phyloP scores from a whole-genome alignment of 1,140 invertebrate species.

The Euwallacea similis region DNA sequence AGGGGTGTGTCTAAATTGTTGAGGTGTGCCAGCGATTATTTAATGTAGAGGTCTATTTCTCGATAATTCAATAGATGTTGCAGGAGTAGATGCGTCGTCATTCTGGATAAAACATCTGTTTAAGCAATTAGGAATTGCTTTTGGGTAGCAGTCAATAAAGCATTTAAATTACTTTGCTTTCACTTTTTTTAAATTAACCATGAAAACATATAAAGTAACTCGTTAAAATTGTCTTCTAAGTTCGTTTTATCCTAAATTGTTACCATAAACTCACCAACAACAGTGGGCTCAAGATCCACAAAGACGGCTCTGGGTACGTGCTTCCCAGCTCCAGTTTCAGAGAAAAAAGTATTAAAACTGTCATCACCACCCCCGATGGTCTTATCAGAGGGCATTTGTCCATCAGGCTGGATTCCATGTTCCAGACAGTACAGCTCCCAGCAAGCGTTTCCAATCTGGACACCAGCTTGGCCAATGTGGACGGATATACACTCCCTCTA shows the following conservation, averaged over 20 bases:
- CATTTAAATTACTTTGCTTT: background rate
- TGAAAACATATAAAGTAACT: background rate
- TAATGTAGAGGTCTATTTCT: too few species aligned
- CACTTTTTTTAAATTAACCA: background rate
- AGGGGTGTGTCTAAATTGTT: too few species aligned
- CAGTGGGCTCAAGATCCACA: conserved; percentile 74
- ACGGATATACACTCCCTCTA: conserved; percentile 84
- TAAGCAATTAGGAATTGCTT: background rate
- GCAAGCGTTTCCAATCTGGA: conserved; percentile 86
- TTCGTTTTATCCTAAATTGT: background rate
- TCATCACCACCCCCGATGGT: conserved; percentile 70
- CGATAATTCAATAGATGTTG: too few species aligned
- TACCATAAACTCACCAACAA: conserved; percentile 55
- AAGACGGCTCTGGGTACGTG: conserved; percentile 71
- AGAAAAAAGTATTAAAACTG: conserved; percentile 83
- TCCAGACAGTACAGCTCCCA: conserved; percentile 89
- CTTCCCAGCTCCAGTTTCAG: conserved; percentile 74
- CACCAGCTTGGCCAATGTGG: conserved; percentile 87
- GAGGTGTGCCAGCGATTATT: too few species aligned
- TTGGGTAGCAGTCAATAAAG: background rate
- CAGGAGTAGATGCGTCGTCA: too few species aligned
- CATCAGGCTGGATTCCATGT: conserved; percentile 88
- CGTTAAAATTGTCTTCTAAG: background rate
- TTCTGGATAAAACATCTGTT: too few species aligned
- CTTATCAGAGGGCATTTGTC: conserved; percentile 78